A percentile compares a stretch with the other conserved stretches of the same genome.
These are phyloP conservation scores for Andrena marginata DNA, from an alignment of 2,888 invertebrate genomes.

Conservation along the genomic window DNA sequence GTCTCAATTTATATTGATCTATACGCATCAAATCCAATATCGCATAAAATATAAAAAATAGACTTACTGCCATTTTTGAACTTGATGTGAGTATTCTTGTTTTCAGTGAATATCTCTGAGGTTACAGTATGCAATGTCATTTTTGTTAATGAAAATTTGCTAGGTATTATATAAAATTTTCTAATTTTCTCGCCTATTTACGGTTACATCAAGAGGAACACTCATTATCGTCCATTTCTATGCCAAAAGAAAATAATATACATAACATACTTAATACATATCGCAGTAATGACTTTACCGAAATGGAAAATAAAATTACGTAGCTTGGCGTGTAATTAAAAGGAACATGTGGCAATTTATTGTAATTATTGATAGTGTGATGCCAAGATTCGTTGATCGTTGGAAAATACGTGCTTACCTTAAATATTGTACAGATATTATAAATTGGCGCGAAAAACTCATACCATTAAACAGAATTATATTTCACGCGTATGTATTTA, in stretches of 20 bases:
- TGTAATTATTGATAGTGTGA: conserved; percentile 38
- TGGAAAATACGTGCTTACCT: conserved; percentile 6
- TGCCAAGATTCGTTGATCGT: conserved; percentile 25
- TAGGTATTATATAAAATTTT: neutral
- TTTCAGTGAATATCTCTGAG: conserved; percentile 91
- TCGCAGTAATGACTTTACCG: neutral
- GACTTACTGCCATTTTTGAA: conserved; percentile 83
- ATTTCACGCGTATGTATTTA: neutral
- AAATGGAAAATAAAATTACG: neutral
- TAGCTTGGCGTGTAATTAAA: neutral
- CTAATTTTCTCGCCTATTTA: neutral
- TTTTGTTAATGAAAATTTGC: conserved; percentile 19
- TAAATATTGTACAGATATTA: neutral
- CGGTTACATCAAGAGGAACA: neutral
- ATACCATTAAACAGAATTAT: neutral
- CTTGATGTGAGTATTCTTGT: conserved; percentile 84
- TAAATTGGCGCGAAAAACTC: neutral
- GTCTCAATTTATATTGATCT: neutral
- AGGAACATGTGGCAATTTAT: neutral
- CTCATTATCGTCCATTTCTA: neutral
- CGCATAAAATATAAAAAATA: neutral
- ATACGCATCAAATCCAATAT: neutral
- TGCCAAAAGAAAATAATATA: conserved; percentile 7
- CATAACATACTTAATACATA: no score
- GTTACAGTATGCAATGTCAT: conserved; percentile 86